Evolutionary conservation across 2,888 invertebrate genomes (phyloP).

Genomic region (Blastobasis lacticolella): DNA sequence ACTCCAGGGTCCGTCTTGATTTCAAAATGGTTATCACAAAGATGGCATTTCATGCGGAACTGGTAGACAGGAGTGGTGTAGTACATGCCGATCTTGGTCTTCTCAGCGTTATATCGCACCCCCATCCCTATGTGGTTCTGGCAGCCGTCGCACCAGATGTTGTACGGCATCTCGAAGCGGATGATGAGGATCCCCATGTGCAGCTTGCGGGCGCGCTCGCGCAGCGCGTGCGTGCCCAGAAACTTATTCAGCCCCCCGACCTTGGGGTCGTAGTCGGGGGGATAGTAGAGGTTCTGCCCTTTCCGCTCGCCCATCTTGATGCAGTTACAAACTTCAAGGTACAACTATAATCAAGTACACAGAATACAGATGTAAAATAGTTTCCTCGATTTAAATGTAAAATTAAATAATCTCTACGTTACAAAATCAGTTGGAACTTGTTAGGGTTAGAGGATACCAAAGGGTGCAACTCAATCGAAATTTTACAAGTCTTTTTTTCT

Average conservation of each 20-base stretch:
- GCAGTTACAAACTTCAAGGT: not conserved
- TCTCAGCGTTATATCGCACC: constrained; percentile 96
- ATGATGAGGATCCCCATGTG: constrained; percentile 96
- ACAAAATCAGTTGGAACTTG: too few relatives aligned
- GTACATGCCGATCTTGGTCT: constrained; percentile 96
- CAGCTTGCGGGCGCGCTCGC: constrained; percentile 96
- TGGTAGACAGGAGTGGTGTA: constrained; percentile 98
- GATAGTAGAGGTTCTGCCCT: constrained; percentile 98
- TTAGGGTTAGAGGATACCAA: too few relatives aligned
- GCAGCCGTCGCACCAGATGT: constrained; percentile 99
- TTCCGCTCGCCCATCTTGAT: constrained; percentile 96
- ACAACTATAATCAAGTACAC: too few relatives aligned
- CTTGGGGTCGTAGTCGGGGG: constrained; percentile 98
- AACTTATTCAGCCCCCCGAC: constrained; percentile 96
- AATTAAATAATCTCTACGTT: too few relatives aligned
- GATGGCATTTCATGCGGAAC: constrained; percentile 99
- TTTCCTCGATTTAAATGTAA: too few relatives aligned
- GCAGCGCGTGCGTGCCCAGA: constrained; percentile 93
- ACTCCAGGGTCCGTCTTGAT: constrained; percentile 98
- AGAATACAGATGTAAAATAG: too few relatives aligned
- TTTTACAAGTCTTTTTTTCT: too few relatives aligned
- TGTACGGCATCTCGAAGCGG: constrained; percentile 99
- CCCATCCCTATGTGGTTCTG: constrained; percentile 99
- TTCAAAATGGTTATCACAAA: constrained; percentile 97
- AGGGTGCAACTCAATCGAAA: too few relatives aligned